phyloP scores from a whole-genome alignment of 2,113 vertebrate genomes.

The Blennius ocellaris region DNA sequence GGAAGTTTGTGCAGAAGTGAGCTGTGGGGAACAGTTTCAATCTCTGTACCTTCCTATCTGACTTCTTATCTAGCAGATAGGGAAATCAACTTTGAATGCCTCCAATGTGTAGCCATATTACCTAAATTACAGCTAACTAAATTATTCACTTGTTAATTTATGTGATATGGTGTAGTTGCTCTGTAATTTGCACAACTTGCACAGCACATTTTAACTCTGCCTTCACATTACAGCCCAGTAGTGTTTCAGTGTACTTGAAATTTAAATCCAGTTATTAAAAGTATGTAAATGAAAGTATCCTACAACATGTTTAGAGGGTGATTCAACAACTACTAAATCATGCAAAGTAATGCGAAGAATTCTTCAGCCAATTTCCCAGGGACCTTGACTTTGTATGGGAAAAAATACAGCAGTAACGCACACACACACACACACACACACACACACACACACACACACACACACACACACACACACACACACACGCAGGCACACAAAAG shows the following conservation, averaged over 20 bases:
- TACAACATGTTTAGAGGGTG: constrained; percentile 43
- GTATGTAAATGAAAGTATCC: constrained; percentile 48
- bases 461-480: too few species aligned
- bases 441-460: too few species aligned
- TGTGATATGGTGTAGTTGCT: too few species aligned
- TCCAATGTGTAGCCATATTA: not conserved
- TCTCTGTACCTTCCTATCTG: constrained; percentile 2
- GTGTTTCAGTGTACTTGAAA: constrained; percentile 12
- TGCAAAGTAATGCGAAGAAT: constrained; percentile 29
- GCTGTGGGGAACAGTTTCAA: constrained; percentile 10
- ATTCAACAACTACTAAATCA: constrained; percentile 35
- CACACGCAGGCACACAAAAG: not conserved
- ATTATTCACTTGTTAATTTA: not conserved
- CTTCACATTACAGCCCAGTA: too few species aligned
- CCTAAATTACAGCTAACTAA: not conserved
- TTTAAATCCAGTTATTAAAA: constrained; percentile 30
- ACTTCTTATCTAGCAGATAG: constrained; percentile 10
- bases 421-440: not conserved
- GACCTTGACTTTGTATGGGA: not conserved
- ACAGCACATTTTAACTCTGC: too few species aligned
- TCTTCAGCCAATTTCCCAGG: constrained; percentile 20
- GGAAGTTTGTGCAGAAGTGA: constrained; percentile 22
- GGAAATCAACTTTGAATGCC: constrained; percentile 24
- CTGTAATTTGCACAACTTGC: too few species aligned
- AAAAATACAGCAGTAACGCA: too few species aligned